These are phyloP conservation scores for Lasius fuliginosus DNA, from an alignment of 2,888 invertebrate species.

Conservation along the genomic window DNA sequence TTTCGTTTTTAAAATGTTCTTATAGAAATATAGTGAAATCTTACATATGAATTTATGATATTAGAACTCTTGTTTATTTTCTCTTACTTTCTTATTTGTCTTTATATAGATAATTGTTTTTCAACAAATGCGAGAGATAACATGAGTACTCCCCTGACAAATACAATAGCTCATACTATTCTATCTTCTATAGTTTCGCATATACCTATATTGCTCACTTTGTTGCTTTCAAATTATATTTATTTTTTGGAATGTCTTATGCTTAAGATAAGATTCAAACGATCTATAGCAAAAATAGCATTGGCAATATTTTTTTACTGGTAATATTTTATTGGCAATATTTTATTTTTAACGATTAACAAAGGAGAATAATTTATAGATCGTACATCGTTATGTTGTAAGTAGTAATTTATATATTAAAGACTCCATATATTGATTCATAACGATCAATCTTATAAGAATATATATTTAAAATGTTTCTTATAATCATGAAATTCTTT, in stretches of 20 bases:
- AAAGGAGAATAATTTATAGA: slow-evolving; percentile 15
- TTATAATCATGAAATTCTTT: slow-evolving; percentile 8
- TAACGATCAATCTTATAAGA: slow-evolving; percentile 42
- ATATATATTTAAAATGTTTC: slow-evolving; percentile 43
- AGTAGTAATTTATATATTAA: slow-evolving; percentile 70
- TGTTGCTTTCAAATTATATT: neutral
- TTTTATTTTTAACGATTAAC: slow-evolving; percentile 7
- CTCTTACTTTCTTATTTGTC: slow-evolving; percentile 3
- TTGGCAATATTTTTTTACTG: slow-evolving; percentile 20
- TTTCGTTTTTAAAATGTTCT: neutral
- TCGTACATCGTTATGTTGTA: slow-evolving; percentile 58
- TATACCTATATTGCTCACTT: neutral
- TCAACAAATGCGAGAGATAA: neutral
- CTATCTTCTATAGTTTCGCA: neutral
- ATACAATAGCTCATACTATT: neutral
- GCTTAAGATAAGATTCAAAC: neutral
- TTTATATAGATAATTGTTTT: neutral
- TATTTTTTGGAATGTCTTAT: neutral
- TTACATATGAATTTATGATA: neutral
- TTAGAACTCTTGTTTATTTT: neutral
- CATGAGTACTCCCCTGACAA: neutral
- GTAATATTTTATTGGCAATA: neutral
- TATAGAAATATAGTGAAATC: neutral
- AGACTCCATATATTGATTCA: slow-evolving; percentile 8
- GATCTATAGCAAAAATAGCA: neutral